Evolutionary conservation across 37 sponge, comb jelly and placozoan genomes (phyloP).

Genomic region (Petrosia ficiformis): DNA sequence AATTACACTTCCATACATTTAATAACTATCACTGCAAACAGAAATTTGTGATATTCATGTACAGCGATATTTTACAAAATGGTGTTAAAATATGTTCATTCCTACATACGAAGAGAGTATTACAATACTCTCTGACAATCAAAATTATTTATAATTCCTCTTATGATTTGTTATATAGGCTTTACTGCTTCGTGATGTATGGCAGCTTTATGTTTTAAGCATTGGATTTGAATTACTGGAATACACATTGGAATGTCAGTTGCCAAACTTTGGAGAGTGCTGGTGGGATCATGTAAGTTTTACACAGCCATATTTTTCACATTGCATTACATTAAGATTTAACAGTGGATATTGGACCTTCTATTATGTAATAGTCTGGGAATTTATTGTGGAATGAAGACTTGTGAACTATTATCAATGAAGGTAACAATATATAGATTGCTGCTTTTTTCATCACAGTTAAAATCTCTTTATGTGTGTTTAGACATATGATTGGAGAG

Average conservation of each 20-base stretch:
- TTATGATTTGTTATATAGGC: too few relatives aligned
- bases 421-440: conserved; percentile 46
- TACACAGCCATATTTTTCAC: neutral
- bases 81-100: too few relatives aligned
- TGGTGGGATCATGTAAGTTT: conserved; percentile 94
- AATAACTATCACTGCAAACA: too few relatives aligned
- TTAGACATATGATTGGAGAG: conserved; percentile 87
- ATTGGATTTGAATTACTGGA: conserved; percentile 85
- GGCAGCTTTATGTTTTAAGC: conserved; percentile 73
- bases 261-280: conserved; percentile 96
- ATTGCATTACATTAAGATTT: neutral
- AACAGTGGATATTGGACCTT: conserved; percentile 83
- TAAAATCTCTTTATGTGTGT: too few relatives aligned
- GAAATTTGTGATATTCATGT: too few relatives aligned
- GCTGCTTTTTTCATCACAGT: too few relatives aligned
- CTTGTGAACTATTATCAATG: conserved; percentile 65
- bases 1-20: too few relatives aligned
- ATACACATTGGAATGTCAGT: conserved; percentile 86
- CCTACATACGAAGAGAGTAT: too few relatives aligned
- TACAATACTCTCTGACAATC: too few relatives aligned
- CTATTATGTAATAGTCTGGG: conserved; percentile 88
- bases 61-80: too few relatives aligned
- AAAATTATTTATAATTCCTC: too few relatives aligned
- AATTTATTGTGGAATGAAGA: conserved; percentile 75
- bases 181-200: conserved; percentile 77